Evolutionary conservation across 2,113 vertebrate species (phyloP).

Genomic region (Urocynchramus pylzowi): DNA sequence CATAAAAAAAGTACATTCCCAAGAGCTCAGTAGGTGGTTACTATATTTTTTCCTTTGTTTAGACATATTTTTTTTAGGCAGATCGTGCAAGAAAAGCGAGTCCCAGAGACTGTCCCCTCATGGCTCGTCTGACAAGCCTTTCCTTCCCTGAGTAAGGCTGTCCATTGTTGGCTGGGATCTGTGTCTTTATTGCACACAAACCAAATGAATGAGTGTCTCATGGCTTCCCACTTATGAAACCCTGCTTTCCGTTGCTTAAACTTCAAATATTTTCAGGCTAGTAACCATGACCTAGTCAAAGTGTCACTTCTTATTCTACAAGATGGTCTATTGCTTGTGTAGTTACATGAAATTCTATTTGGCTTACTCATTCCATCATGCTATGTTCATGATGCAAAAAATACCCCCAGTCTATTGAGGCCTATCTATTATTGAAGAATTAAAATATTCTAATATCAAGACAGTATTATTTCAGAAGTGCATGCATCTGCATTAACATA

Average conservation of each 20-base stretch:
- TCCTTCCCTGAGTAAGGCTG: neutral
- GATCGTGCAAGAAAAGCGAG: fast-evolving
- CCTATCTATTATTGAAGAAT: neutral
- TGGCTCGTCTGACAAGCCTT: neutral
- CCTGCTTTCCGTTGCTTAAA: neutral
- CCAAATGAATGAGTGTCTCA: neutral
- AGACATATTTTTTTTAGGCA: neutral
- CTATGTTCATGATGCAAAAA: neutral
- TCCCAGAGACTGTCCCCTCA: neutral
- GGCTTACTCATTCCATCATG: neutral
- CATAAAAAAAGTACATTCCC: neutral
- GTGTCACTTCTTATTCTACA: neutral
- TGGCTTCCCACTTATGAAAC: neutral
- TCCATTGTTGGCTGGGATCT: neutral
- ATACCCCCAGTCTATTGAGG: neutral
- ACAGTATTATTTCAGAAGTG: neutral
- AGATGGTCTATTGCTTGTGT: fast-evolving
- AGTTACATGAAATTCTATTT: neutral
- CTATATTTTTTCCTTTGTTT: neutral
- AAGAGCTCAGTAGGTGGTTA: slow-evolving; percentile 16
- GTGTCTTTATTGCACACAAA: neutral
- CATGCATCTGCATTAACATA: neutral
- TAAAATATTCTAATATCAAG: neutral
- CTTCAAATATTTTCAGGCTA: neutral
- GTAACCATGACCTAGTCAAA: neutral